A percentile compares a stretch with the other conserved stretches of the same genome.
phyloP scores from a whole-genome alignment of 2,888 invertebrate species.

The Thalpophila matura region DNA sequence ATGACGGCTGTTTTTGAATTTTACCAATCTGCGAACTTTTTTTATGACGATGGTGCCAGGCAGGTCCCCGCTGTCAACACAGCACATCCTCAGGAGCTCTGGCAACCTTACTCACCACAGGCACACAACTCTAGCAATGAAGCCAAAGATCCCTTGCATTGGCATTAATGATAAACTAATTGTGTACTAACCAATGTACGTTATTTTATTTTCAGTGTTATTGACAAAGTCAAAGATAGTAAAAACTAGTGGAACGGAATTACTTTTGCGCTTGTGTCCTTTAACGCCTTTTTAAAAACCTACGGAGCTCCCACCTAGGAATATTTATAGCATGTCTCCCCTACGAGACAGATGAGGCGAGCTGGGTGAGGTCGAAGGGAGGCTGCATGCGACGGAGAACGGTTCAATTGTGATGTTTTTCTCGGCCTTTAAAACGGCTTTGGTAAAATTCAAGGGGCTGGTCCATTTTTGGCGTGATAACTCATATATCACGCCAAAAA shows the following conservation, averaged over 20 bases:
- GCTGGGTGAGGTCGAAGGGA: neutral
- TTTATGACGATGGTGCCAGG: too few species aligned
- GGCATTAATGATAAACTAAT: conserved; percentile 11
- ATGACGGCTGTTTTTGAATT: too few species aligned
- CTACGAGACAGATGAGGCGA: conserved; percentile 18
- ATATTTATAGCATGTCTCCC: conserved; percentile 12
- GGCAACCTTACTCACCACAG: too few species aligned
- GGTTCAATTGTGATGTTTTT: neutral
- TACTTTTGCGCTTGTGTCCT: neutral
- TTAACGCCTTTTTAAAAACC: conserved; percentile 3
- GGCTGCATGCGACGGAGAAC: neutral
- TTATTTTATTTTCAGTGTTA: conserved; percentile 22
- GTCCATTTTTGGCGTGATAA: too few species aligned
- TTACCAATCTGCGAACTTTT: too few species aligned
- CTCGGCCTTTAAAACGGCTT: too few species aligned
- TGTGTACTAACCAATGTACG: conserved; percentile 5
- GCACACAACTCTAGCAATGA: too few species aligned
- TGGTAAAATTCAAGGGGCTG: too few species aligned
- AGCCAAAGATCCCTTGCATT: too few species aligned
- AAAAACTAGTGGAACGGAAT: neutral
- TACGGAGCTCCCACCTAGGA: neutral
- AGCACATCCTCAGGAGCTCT: too few species aligned
- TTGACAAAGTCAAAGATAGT: conserved; percentile 26
- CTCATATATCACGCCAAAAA: too few species aligned
- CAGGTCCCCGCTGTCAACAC: too few species aligned